Evolutionary conservation across 2,888 invertebrate species (phyloP), one percentile per base, ranked within the genome.

Genomic region (Trachelus tabidus): DNA sequence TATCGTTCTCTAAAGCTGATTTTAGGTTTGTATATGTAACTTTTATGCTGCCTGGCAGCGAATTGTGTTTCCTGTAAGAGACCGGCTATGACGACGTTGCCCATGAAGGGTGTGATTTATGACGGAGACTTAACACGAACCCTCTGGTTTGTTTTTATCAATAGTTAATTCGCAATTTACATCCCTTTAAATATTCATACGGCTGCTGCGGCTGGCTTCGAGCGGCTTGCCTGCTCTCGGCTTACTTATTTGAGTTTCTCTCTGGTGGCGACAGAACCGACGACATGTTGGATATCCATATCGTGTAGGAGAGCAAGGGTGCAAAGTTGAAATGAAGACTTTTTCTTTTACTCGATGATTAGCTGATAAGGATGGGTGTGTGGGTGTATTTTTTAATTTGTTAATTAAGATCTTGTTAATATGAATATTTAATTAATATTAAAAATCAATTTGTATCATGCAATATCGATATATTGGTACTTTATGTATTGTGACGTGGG

Each of bases 91-190:
- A 56, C 56, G 56, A 56, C 56, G 23, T 9, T 56, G 56, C 15
- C 71, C 23, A 71, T 31, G 77, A 78, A 81, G 81, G 76, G 82
- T 81, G 84, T 87, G 87, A 86, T 86, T 86, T 87, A 86, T 81
- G 86, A 81, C 82, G 75, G 79, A 81, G 87, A 83, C 85, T 86
- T 84, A 86, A 81, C 83, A 78, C 82, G 78, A 84, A 82, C 85
- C 84, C 85, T 78, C 76, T 83, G 77, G 84, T 86, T 87, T 88
- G 87, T 88, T 87, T 88, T 87, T 87, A 88, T 88, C 87, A 88
- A 88, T 88, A 87, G 85, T 88, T 88, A 88, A 88, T 87, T 86
- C 86, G 82, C 86, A 88, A 88, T 88, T 87, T 88, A 88, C 88
- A 87, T 88, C 83, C 84, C 80, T 82, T 88, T 86, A 88, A 88